Conservation (phyloP, 2,113 vertebrate genomes). For the Myxocyprinus asiaticus region DNA sequence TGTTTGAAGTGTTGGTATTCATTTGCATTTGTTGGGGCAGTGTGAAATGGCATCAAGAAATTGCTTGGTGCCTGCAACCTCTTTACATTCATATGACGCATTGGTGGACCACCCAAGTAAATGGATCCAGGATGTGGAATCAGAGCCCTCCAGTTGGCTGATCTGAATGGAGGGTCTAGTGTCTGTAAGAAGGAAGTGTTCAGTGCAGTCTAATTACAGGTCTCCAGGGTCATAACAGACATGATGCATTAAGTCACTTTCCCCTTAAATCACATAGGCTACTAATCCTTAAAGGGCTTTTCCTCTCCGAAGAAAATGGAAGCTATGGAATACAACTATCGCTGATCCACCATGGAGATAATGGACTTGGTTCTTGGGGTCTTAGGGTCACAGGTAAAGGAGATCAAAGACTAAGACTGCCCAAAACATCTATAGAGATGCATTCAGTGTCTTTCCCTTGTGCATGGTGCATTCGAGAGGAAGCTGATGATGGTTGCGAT, state of each 20-base stretch:
- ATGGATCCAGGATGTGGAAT: not conserved
- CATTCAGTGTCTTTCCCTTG: constrained; percentile 1
- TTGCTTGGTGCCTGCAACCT: not conserved
- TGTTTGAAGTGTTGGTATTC: too few relatives aligned
- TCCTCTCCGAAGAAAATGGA: not conserved
- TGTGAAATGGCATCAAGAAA: too few relatives aligned
- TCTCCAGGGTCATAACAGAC: constrained; percentile 15
- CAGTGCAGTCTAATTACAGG: constrained; percentile 1
- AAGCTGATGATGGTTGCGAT: constrained; percentile 11
- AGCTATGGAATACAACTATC: not conserved
- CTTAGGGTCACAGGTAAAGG: too few relatives aligned
- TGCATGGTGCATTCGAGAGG: constrained; percentile 15
- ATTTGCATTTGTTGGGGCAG: too few relatives aligned
- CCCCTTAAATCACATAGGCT: constrained; percentile 11
- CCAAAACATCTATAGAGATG: constrained; percentile 10
- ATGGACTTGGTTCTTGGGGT: too few relatives aligned
- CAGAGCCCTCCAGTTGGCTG: not conserved
- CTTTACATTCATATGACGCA: not conserved
- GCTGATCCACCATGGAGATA: too few relatives aligned
- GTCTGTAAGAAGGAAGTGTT: constrained; percentile 22
- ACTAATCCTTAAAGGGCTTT: constrained; percentile 25
- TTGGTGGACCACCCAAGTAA: constrained; percentile 23
- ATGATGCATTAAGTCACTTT: constrained; percentile 2
- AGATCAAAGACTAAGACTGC: too few relatives aligned
- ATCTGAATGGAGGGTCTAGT: constrained; percentile 7